These are phyloP conservation scores for Proteles cristata DNA, from an alignment of 2,113 vertebrate species.

Conservation along the genomic window DNA sequence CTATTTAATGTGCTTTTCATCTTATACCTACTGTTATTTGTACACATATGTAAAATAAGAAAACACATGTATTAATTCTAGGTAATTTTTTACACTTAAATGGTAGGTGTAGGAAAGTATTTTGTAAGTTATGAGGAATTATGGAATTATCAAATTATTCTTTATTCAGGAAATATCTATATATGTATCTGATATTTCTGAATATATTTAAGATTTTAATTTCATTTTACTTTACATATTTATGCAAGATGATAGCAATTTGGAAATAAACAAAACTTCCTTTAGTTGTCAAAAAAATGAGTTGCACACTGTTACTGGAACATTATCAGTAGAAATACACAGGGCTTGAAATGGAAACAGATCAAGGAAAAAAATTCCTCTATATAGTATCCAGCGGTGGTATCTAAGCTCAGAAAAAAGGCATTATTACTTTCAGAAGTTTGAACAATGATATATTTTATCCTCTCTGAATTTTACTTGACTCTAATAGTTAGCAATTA, in stretches of 20 bases:
- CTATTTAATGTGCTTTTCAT: not conserved
- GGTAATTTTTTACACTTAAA: not conserved
- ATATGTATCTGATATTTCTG: not conserved
- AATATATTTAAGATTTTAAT: not conserved
- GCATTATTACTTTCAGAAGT: conserved; percentile 30
- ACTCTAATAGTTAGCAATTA: conserved; percentile 54
- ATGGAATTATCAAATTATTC: not conserved
- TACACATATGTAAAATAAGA: not conserved
- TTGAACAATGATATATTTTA: conserved; percentile 46
- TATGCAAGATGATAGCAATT: not conserved
- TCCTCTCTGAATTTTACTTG: conserved; percentile 57
- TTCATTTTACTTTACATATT: not conserved
- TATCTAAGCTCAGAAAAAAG: conserved; percentile 46
- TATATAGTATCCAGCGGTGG: not conserved
- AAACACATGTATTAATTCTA: not conserved
- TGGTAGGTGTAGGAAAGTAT: not conserved
- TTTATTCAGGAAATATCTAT: not conserved
- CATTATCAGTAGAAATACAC: conserved; percentile 25
- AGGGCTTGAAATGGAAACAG: not conserved
- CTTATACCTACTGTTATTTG: not conserved
- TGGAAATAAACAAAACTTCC: not conserved
- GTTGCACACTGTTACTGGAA: not conserved
- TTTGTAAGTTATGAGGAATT: not conserved
- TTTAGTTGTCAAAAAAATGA: not conserved
- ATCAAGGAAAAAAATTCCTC: not conserved